Conservation (phyloP, 2,113 vertebrate species). For the Hydrochoerus hydrochaeris region DNA sequence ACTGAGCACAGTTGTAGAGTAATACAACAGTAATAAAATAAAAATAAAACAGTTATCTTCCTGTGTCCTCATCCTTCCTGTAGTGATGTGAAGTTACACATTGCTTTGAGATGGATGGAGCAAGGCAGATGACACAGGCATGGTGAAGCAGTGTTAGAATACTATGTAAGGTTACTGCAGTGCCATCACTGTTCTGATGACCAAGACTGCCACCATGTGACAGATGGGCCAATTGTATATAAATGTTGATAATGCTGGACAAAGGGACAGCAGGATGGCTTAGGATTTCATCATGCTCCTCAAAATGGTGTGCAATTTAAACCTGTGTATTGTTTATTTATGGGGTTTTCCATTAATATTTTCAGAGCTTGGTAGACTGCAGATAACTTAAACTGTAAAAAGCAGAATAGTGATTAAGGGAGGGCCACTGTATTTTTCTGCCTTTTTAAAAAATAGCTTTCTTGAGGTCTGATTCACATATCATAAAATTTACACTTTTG, state of each 20-base stretch:
- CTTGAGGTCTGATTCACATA: neutral
- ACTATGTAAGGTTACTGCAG: neutral
- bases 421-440: neutral
- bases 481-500: neutral
- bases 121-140: neutral
- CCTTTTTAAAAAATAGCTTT: neutral
- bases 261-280: neutral
- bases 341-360: neutral
- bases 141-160: neutral
- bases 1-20: neutral
- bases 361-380: neutral
- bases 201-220: neutral
- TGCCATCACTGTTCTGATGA: neutral
- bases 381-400: neutral
- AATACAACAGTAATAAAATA: neutral
- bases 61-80: neutral
- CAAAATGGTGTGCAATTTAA: neutral
- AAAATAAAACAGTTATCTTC: neutral
- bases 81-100: neutral
- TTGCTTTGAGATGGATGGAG: neutral
- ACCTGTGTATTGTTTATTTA: neutral
- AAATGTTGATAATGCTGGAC: neutral
- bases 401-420: neutral
- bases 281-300: neutral
- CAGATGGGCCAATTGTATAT: neutral